phyloP scores from a whole-genome alignment of 2,888 invertebrate genomes.

The Saturnia japonica region DNA sequence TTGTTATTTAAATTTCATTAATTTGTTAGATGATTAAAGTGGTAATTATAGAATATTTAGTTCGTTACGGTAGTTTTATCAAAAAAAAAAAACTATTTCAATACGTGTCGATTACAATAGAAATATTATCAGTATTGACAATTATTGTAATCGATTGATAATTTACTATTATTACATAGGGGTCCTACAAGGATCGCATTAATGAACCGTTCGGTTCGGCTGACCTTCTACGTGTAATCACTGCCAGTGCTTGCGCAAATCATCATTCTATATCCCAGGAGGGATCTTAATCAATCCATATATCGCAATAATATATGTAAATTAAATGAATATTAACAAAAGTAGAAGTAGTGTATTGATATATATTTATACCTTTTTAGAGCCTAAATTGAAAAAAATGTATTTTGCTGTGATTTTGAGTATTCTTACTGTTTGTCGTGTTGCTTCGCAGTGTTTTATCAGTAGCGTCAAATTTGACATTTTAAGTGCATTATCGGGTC shows the following conservation, averaged over 20 bases:
- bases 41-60: not conserved
- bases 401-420: no score
- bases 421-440: not conserved
- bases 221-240: not conserved
- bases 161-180: not conserved
- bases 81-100: not conserved
- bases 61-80: not conserved
- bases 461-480: not conserved
- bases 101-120: not conserved
- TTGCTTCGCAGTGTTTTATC: not conserved
- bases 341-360: no score
- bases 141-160: not conserved
- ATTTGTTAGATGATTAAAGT: not conserved
- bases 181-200: not conserved
- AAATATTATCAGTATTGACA: not conserved
- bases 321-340: no score
- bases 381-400: no score
- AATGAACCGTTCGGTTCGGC: not conserved
- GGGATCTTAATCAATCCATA: not conserved
- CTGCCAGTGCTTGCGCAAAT: not conserved
- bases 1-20: not conserved
- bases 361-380: no score
- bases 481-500: not conserved
- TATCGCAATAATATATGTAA: not conserved
- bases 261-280: not conserved